Conservation (phyloP, 2,113 vertebrate genomes). For the Zingel zingel region DNA sequence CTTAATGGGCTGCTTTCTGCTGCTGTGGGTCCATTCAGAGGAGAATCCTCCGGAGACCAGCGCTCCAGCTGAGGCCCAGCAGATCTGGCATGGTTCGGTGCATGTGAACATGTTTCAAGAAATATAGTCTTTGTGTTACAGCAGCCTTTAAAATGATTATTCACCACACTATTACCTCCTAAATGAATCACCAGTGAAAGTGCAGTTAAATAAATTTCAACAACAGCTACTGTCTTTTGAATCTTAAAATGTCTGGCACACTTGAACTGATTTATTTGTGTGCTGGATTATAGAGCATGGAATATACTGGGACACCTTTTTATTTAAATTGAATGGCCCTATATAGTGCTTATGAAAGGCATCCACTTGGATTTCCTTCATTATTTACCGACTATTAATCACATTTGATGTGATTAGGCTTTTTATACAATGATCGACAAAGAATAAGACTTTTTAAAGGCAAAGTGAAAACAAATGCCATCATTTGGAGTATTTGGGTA, state of each 20-base stretch:
- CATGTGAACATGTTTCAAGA: not conserved
- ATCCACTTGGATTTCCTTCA: not conserved
- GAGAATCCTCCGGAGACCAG: constrained; percentile 59
- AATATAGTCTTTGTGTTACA: not conserved
- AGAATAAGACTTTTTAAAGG: not conserved
- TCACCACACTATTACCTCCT: not conserved
- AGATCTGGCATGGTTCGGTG: not conserved
- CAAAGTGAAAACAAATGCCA: not conserved
- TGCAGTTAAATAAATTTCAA: not conserved
- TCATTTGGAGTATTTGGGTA: too few relatives aligned
- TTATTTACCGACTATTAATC: not conserved
- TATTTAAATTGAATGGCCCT: too few relatives aligned
- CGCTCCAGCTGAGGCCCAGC: constrained; percentile 65
- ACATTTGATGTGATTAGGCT: not conserved
- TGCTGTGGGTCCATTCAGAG: constrained; percentile 23
- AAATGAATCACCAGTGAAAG: not conserved
- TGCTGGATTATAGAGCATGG: not conserved
- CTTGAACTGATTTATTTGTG: not conserved
- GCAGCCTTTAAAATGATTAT: constrained; percentile 8
- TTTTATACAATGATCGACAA: not conserved
- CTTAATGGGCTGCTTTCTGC: constrained; percentile 73
- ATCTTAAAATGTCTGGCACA: not conserved
- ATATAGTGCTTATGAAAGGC: not conserved
- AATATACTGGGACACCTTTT: not conserved
- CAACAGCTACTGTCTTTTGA: not conserved